Percentiles rank a stretch among this genome's conserved stretches.
Evolutionary conservation across 2,797 vertebrate species (phyloP).

Genomic region (Champsocephalus gunnari): DNA sequence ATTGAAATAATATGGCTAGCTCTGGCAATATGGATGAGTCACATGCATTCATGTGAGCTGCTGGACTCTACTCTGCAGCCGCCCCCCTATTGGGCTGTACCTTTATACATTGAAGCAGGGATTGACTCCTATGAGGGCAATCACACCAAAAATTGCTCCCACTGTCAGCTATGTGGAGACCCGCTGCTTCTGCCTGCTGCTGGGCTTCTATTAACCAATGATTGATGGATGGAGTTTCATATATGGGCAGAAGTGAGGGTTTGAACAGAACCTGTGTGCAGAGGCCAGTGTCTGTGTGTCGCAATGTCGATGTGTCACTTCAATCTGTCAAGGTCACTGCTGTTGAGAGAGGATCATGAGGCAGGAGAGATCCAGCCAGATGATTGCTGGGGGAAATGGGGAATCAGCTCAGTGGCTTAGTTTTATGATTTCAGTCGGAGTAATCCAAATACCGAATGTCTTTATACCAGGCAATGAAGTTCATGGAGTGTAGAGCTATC

Average conservation of each 20-base stretch:
- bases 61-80: conserved; percentile 65
- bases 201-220: conserved; percentile 57
- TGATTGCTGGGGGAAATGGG: conserved; percentile 69
- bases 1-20: conserved; percentile 77
- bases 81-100: conserved; percentile 53
- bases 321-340: conserved; percentile 71
- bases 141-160: conserved; percentile 66
- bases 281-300: conserved; percentile 21
- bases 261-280: conserved; percentile 24
- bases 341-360: conserved; percentile 60
- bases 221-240: conserved; percentile 55
- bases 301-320: conserved; percentile 40
- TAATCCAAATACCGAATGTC: conserved; percentile 66
- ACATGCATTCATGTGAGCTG: conserved; percentile 62
- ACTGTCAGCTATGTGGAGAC: conserved; percentile 51
- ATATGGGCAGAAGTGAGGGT: conserved; percentile 32
- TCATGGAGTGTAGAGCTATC: conserved; percentile 56
- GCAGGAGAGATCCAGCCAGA: conserved; percentile 59
- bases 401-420: conserved; percentile 75
- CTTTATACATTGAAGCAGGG: conserved; percentile 56
- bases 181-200: conserved; percentile 55
- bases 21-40: conserved; percentile 71
- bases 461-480: conserved; percentile 59
- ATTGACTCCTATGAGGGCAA: conserved; percentile 63
- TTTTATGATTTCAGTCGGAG: conserved; percentile 70